These are phyloP conservation scores for Oxyteleia sp. DNA, from an alignment of 2,888 invertebrate species.

Conservation along the genomic window DNA sequence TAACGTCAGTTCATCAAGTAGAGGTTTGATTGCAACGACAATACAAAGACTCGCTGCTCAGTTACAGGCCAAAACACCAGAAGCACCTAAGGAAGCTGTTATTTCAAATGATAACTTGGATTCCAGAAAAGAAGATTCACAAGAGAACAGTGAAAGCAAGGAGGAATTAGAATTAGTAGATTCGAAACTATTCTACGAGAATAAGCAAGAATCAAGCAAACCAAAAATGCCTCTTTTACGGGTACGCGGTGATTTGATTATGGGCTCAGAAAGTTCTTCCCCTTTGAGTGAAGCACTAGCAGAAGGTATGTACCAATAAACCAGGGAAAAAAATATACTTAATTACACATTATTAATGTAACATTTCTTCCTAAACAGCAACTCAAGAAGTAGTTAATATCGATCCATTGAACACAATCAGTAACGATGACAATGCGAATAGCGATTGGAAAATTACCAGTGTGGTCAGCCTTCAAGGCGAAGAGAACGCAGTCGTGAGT, in stretches of 20 bases:
- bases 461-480: too few species aligned
- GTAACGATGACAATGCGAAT: too few species aligned
- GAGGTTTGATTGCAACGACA: constrained; percentile 84
- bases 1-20: constrained; percentile 79
- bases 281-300: constrained; percentile 16
- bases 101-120: background rate
- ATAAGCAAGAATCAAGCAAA: background rate
- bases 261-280: constrained; percentile 2
- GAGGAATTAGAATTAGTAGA: too few species aligned
- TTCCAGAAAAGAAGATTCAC: constrained; percentile 8
- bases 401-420: background rate
- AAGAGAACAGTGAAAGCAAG: too few species aligned
- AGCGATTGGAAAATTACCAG: too few species aligned
- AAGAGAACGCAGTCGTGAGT: too few species aligned
- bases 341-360: constrained; percentile 2
- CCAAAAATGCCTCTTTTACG: constrained; percentile 32
- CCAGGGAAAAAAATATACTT: background rate
- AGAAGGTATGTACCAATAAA: constrained; percentile 7
- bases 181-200: too few species aligned
- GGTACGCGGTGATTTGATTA: constrained; percentile 47
- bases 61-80: constrained; percentile 80
- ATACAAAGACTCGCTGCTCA: constrained; percentile 86
- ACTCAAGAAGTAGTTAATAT: background rate
- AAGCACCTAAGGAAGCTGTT: constrained; percentile 36
- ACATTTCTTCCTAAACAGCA: background rate